These are phyloP conservation scores for Stictocephala bisonia DNA, from an alignment of 2,888 invertebrate genomes.

Conservation along the genomic window DNA sequence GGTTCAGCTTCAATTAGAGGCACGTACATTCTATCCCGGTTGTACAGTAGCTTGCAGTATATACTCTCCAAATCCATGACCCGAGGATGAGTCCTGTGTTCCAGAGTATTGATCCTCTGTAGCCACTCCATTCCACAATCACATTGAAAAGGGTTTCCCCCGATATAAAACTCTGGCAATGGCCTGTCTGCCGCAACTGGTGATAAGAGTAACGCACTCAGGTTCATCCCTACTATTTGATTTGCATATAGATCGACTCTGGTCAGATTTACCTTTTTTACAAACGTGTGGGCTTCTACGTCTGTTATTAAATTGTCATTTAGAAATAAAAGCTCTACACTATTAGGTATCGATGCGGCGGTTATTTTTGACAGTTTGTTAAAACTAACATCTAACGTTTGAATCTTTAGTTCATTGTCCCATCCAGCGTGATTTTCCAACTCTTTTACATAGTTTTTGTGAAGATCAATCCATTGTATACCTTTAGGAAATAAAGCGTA, in stretches of 20 bases:
- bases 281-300: constrained; percentile 90
- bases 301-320: constrained; percentile 89
- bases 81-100: constrained; percentile 87
- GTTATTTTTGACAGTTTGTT: constrained; percentile 85
- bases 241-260: constrained; percentile 93
- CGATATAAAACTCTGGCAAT: constrained; percentile 91
- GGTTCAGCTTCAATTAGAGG: constrained; percentile 89
- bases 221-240: constrained; percentile 89
- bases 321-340: constrained; percentile 85
- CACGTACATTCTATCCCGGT: constrained; percentile 84
- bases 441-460: constrained; percentile 85
- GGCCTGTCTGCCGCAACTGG: constrained; percentile 80
- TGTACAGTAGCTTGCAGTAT: constrained; percentile 88
- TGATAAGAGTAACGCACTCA: constrained; percentile 82
- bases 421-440: constrained; percentile 80
- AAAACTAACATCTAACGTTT: constrained; percentile 91
- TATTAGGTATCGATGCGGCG: constrained; percentile 82
- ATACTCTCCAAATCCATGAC: constrained; percentile 92
- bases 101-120: constrained; percentile 87
- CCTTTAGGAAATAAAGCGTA: constrained; percentile 85
- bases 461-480: constrained; percentile 90
- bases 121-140: constrained; percentile 97
- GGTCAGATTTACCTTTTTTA: constrained; percentile 88
- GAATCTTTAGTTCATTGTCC: constrained; percentile 78
- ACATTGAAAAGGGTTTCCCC: constrained; percentile 94